Evolutionary conservation across 2,888 invertebrate species (phyloP), one percentile per base, ranked within the genome.

Genomic region (Watsonalla cultraria): DNA sequence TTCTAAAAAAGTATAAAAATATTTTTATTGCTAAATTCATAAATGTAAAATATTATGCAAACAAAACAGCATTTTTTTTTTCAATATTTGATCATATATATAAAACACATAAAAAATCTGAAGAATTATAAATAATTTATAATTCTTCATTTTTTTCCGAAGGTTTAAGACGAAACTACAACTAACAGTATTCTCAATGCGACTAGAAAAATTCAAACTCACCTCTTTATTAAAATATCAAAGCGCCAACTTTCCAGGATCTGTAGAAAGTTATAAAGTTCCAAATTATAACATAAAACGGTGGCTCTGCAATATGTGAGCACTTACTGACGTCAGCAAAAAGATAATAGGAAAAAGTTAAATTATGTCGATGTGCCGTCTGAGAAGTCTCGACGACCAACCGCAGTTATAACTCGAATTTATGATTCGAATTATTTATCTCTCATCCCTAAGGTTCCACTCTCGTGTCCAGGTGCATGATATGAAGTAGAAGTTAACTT

Each of bases 321-420:
- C 76, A 78, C 80, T 84, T 84, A 85, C 86, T 82, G 75, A 74
- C 78, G 84, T 88, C 87, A 86, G 86, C 87, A 80, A 83, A 87
- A 89, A 89, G 85, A 89, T 90, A 90, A 90, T 90, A 88, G 87
- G 90, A 88, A 90, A 90, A 90, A 89, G 90, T 89, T 90, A 89
- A 89, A 90, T 88, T 84, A 87, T 87, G 86, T 89, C 86, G 86
- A 89, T 84, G 84, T 76, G 77, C 78, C 80, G 75, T 76, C 83
- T 80, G 74, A 74, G 69, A 65, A 68, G 66, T n/a, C 51, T n/a
- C 45, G 45, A 45, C 60, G 59, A 72, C 65, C 71, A 66, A 64
- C 74, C 72, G 69, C 71, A 61, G 64, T 76, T 64, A 71, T 72
- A 90, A 89, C 79, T 87, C 86, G 84, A 87, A 89, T 90, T 90